Base-by-base conservation (phyloP, 1,140 invertebrate species). In the Telenomus remus region DNA sequence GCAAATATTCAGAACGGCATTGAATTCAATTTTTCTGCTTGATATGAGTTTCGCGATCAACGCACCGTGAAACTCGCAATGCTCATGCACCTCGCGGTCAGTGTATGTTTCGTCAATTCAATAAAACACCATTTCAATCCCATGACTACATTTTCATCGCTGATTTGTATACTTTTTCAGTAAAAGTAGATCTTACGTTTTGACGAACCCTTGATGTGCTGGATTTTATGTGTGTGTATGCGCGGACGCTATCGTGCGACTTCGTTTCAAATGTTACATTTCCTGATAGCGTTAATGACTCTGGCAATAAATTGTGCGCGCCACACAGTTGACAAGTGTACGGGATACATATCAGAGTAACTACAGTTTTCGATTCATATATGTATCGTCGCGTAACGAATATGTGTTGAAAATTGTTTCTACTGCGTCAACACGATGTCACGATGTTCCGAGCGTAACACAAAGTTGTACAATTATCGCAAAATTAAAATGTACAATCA, bases 251-350 rank as follows among this genome's bases (percentile, higher is more conserved):
- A 55, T 69, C 72, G 54, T 64, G 19, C 19, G 48, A 68, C 69
- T 69, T 64, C 59, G 49, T 71, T 76, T 56, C 61, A 56, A 47
- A 66, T 76, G 73, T 72, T 69, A 59, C 64, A 56, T 69, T 63
- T 48, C 69, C 69, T 59, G 75, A 69, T 77, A 72, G 68, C 74
- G 64, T 72, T 77, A 77, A 77, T 72, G 59, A 72, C 63, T 69
- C 49, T 51, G 53, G 61, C 61, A 69, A 70, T 65, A 70, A 76
- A 70, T 43, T 70, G 47, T 70, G 55, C 69, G 60, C 55, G 50
- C 48, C 54, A 76, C 51, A 63, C 50, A 37, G 63, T 42, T 66
- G 57, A 72, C 59, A 68, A 66, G 44, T 54, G 53, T 76, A 53
- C 47, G 57, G 19, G 19, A 27, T 27, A 72, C 51, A 54, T 68